Percentiles rank a stretch among this genome's conserved stretches.
Conservation (phyloP, 2,113 vertebrate species). For the Marmota monax region DNA sequence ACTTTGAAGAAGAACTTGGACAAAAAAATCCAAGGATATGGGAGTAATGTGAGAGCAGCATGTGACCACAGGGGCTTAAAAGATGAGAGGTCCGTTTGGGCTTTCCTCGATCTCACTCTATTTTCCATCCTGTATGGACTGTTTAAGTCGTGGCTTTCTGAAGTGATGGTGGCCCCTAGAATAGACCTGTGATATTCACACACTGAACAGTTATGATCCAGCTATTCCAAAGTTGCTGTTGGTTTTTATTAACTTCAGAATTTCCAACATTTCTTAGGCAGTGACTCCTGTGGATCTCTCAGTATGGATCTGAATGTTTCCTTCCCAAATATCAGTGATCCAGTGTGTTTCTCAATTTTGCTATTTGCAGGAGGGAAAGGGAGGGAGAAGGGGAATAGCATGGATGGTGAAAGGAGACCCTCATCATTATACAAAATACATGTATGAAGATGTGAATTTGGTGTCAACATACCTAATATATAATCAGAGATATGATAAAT, state of each 20-base stretch:
- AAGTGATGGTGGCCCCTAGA: not conserved
- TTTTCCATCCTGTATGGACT: not conserved
- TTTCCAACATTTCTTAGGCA: not conserved
- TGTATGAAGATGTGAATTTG: no score
- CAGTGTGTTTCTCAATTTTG: not conserved
- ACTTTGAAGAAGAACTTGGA: not conserved
- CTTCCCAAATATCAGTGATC: not conserved
- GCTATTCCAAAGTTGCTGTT: not conserved
- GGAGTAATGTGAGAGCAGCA: not conserved
- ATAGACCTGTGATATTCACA: not conserved
- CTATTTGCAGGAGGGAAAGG: not conserved
- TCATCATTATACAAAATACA: no score
- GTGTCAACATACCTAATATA: no score
- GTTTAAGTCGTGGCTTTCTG: not conserved
- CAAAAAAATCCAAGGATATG: not conserved
- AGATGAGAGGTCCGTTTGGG: accelerated
- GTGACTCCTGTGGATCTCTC: not conserved
- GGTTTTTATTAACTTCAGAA: not conserved
- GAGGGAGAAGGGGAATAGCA: no score
- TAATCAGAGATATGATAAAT: no score
- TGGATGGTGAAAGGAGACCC: no score
- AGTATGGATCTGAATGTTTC: not conserved
- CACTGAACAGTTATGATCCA: not conserved
- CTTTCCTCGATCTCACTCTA: not conserved
- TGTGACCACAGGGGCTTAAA: not conserved